A percentile compares a stretch with the other conserved stretches of the same genome.
phyloP scores from a whole-genome alignment of 2,888 invertebrate species.

The Physocephala rufipes region DNA sequence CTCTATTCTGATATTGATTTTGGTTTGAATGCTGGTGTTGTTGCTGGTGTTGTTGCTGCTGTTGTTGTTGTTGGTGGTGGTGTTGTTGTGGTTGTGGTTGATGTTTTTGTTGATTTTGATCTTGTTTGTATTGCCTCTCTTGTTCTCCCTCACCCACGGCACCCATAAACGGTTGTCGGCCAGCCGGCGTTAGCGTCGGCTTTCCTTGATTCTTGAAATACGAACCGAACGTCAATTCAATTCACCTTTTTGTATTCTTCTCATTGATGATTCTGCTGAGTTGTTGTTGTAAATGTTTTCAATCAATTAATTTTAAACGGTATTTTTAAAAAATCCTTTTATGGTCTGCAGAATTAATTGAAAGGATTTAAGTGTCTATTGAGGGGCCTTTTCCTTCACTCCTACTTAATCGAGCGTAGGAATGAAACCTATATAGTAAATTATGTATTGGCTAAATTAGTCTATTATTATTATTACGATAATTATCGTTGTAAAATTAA shows the following conservation, averaged over 20 bases:
- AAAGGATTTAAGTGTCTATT: background rate
- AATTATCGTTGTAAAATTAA: too few species aligned
- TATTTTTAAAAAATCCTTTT: slow-evolving; percentile 15
- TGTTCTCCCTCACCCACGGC: slow-evolving; percentile 45
- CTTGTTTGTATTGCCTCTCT: background rate
- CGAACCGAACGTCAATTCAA: background rate
- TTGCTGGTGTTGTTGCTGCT: slow-evolving; percentile 33
- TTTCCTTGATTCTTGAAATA: background rate
- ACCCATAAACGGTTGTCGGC: slow-evolving; percentile 45
- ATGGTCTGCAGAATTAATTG: slow-evolving; percentile 3
- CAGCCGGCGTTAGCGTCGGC: background rate
- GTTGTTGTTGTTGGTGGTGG: slow-evolving; percentile 33
- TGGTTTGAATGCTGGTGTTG: slow-evolving; percentile 3
- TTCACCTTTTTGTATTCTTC: background rate
- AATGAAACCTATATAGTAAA: too few species aligned
- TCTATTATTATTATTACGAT: too few species aligned
- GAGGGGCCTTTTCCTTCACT: too few species aligned
- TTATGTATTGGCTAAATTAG: too few species aligned
- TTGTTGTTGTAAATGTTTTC: slow-evolving; percentile 15
- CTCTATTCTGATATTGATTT: background rate
- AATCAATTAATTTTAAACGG: slow-evolving; percentile 9
- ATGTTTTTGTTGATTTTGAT: slow-evolving; percentile 22
- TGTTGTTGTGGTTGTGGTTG: slow-evolving; percentile 29
- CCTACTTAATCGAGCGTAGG: too few species aligned
- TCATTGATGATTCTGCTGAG: slow-evolving; percentile 14